Evolutionary conservation across 1,140 invertebrate species (phyloP).

Genomic region (Popillia japonica): DNA sequence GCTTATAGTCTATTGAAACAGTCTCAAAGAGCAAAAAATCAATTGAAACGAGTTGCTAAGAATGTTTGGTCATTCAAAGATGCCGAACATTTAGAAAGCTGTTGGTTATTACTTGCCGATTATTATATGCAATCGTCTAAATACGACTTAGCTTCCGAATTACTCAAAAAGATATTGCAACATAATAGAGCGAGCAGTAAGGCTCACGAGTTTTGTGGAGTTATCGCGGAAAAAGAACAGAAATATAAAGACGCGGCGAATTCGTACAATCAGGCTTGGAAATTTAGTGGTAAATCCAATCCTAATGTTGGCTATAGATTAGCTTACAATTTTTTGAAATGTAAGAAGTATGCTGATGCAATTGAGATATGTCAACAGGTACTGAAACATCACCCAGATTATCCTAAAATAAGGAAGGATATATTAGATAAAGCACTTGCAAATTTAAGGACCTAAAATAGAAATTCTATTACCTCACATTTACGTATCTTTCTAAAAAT

Average conservation of each 20-base stretch:
- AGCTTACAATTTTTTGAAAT: slow-evolving; percentile 91
- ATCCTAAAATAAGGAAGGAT: slow-evolving; percentile 90
- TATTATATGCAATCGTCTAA: slow-evolving; percentile 90
- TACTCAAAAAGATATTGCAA: slow-evolving; percentile 81
- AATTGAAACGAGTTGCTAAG: slow-evolving; percentile 89
- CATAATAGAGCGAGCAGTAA: slow-evolving; percentile 92
- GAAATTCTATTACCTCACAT: not conserved
- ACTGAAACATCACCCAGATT: slow-evolving; percentile 83
- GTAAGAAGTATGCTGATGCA: slow-evolving; percentile 85
- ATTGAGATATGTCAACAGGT: slow-evolving; percentile 88
- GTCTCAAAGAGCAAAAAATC: slow-evolving; percentile 87
- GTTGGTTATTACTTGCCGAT: slow-evolving; percentile 92
- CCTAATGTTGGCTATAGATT: slow-evolving; percentile 90
- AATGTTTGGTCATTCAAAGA: slow-evolving; percentile 92
- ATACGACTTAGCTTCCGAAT: slow-evolving; percentile 84
- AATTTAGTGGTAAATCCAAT: slow-evolving; percentile 80
- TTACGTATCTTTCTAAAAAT: not conserved
- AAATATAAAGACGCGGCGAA: slow-evolving; percentile 85
- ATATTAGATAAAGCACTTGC: slow-evolving; percentile 93
- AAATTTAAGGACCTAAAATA: slow-evolving; percentile 68
- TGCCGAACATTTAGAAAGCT: slow-evolving; percentile 93
- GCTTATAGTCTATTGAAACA: slow-evolving; percentile 90
- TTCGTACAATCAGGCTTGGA: slow-evolving; percentile 89
- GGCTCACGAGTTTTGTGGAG: slow-evolving; percentile 89
- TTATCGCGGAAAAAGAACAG: slow-evolving; percentile 92